Evolutionary conservation across 2,888 invertebrate species (phyloP).

Genomic region (Drosophila colorata): DNA sequence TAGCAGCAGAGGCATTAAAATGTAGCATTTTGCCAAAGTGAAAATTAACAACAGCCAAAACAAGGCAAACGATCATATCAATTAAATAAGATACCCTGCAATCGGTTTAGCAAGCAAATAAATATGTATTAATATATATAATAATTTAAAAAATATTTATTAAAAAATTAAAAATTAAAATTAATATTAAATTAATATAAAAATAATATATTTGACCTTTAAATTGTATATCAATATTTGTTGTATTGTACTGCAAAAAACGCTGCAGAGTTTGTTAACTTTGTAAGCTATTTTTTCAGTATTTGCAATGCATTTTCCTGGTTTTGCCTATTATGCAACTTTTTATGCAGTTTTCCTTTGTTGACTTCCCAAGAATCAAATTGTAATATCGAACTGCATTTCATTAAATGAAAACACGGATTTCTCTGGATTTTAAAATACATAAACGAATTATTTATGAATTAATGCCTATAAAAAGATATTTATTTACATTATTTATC

Average conservation of each 20-base stretch:
- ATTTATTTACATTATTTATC: neutral
- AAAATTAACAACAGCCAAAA: conserved; percentile 50
- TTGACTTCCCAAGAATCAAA: neutral
- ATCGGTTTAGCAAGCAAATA: neutral
- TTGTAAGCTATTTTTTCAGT: neutral
- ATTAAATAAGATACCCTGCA: conserved; percentile 8
- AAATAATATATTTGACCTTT: neutral
- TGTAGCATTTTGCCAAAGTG: conserved; percentile 54
- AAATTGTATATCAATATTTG: neutral
- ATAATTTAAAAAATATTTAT: too few relatives aligned
- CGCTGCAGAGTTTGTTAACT: too few relatives aligned
- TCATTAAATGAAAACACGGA: neutral
- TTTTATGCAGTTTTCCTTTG: neutral
- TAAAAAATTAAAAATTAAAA: too few relatives aligned
- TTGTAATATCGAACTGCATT: neutral
- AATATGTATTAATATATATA: too few relatives aligned
- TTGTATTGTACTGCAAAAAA: too few relatives aligned
- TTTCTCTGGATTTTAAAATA: neutral
- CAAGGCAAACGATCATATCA: conserved; percentile 1
- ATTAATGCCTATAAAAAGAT: neutral
- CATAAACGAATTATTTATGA: neutral
- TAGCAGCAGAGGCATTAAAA: conserved; percentile 32
- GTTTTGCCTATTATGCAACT: too few relatives aligned
- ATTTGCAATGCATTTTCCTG: neutral
- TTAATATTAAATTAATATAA: too few relatives aligned